Conservation (phyloP, 2,113 vertebrate species). For the Xiphias gladius region DNA sequence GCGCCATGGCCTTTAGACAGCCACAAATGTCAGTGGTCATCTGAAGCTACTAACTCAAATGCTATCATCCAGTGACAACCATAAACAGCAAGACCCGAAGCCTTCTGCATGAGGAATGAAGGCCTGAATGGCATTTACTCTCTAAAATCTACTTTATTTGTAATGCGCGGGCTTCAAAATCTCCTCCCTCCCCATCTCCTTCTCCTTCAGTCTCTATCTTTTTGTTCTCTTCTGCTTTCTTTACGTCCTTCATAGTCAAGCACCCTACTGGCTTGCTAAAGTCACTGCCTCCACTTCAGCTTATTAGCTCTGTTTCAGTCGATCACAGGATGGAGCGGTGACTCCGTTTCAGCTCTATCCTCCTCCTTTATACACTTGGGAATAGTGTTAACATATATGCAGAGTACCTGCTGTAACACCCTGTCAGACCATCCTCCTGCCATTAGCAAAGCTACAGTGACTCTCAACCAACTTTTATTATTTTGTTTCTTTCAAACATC, state of each 20-base stretch:
- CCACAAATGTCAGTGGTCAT: slow-evolving; percentile 46
- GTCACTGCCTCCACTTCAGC: slow-evolving; percentile 23
- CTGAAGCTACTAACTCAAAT: slow-evolving; percentile 7
- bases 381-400: neutral
- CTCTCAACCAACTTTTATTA: neutral
- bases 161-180: neutral
- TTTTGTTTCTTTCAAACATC: neutral
- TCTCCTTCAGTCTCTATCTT: neutral
- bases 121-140: slow-evolving; percentile 4
- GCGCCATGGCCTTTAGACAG: slow-evolving; percentile 22
- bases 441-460: neutral
- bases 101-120: neutral
- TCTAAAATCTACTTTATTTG: slow-evolving; percentile 18
- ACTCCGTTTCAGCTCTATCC: slow-evolving; percentile 5
- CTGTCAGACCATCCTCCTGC: neutral
- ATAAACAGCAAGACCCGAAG: neutral
- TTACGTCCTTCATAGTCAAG: neutral
- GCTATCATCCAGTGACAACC: slow-evolving; percentile 9
- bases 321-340: neutral
- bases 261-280: neutral
- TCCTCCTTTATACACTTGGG: neutral
- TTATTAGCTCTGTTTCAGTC: slow-evolving; percentile 33
- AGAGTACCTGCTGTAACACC: neutral
- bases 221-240: neutral
- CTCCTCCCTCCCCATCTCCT: neutral